Evolutionary conservation across 2,888 invertebrate genomes (phyloP).

Genomic region (Brachyopa scutellaris): DNA sequence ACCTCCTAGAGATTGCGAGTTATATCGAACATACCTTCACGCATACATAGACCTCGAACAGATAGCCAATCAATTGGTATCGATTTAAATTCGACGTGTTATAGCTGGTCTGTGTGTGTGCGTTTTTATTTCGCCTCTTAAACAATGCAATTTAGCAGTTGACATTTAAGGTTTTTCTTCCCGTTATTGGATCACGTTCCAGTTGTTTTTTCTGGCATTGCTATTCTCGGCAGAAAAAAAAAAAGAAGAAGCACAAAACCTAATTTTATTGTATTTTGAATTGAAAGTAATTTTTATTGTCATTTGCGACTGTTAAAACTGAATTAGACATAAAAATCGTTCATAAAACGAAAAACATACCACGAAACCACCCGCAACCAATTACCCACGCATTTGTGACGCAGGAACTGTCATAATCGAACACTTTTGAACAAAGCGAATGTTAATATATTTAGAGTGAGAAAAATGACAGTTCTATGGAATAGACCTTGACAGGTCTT

Average conservation of each 20-base stretch:
- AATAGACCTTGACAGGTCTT: no score
- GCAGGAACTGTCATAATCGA: no score
- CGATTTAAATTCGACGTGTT: conserved; percentile 65
- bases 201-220: conserved; percentile 9
- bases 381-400: no score
- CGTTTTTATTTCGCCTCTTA: conserved; percentile 43
- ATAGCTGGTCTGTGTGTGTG: conserved; percentile 34
- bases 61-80: conserved; percentile 68
- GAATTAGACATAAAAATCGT: no score
- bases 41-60: conserved; percentile 33
- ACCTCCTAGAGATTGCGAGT: conserved; percentile 58
- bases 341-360: no score
- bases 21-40: conserved; percentile 25
- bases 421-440: no score
- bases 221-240: neutral
- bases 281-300: conserved; percentile 38
- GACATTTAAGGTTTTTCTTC: conserved; percentile 37
- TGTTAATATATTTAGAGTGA: no score
- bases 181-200: conserved; percentile 43
- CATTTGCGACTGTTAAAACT: neutral
- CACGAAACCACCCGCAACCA: no score
- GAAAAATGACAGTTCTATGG: no score
- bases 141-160: conserved; percentile 64
- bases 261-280: conserved; percentile 47
- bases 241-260: no score